Evolutionary conservation across 2,113 vertebrate genomes (phyloP), one percentile per base, ranked within the genome.

Genomic region (Anarrhichthys ocellatus): DNA sequence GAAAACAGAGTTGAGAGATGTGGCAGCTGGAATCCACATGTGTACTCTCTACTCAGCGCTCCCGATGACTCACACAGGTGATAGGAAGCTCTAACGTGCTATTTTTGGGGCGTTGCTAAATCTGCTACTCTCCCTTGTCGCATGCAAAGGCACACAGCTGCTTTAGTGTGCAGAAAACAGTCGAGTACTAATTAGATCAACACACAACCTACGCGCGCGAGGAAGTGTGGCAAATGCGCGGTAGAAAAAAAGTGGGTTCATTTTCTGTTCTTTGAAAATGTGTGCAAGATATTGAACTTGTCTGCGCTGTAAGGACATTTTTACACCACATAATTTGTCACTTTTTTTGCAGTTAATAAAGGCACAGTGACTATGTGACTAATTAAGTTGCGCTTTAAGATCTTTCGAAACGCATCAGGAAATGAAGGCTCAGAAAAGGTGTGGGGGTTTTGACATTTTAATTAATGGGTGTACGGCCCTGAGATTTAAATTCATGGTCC

Each of bases 11-110:
- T 44, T 36, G 1, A 34, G 58, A 64, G 66, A 75, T 7, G 63
- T 72, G 56, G 13, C 34, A 67, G 61, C n/a, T 20, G 65, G 44
- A 38, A 82, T 24, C 48, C 73, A 50, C 48, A 38, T 36, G 66
- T 29, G 62, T 67, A 40, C 46, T 3, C 61, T 4, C 4, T 9
- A 34, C 27, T 18, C 58, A 29, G 62, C 27, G 62, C 59, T 42
- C 20, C 40, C 62, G 70, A 75, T 86, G 89, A 88, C 63, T 90
- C 85, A 90, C 69, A 14, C 73, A 80, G 87, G 78, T 87, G 80
- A 74, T 36, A 48, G 32, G 42, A 54, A 9, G 7, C 18, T 76
- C 42, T 36, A 2, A 24, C 20, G 48, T 48, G 74, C 75, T 83
- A 80, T 88, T 85, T 88, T 50, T 44, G 78, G 11, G 82, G 10